These are phyloP conservation scores for Eledona agricola DNA, from an alignment of 2,888 invertebrate genomes.

Conservation along the genomic window DNA sequence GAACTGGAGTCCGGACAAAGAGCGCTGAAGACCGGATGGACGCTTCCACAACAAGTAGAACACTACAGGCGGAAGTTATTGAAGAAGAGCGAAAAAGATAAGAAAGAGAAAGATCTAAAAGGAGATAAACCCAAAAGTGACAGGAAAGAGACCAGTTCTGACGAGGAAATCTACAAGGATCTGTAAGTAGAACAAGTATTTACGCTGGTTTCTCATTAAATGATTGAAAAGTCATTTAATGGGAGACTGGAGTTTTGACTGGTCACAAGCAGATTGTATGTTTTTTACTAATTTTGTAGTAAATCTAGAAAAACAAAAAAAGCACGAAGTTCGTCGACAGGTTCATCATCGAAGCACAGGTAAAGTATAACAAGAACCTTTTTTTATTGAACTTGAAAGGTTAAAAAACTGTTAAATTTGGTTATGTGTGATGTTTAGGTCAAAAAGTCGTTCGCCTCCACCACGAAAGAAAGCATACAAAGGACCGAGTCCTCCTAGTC, in stretches of 20 bases:
- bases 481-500: slow-evolving; percentile 59
- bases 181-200: slow-evolving; percentile 58
- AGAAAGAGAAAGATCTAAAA: slow-evolving; percentile 57
- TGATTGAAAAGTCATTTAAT: slow-evolving; percentile 9
- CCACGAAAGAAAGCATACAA: slow-evolving; percentile 57
- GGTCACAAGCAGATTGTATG: slow-evolving; percentile 1
- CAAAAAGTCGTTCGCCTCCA: slow-evolving; percentile 61
- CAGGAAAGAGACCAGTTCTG: slow-evolving; percentile 52
- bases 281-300: slow-evolving; percentile 52
- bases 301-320: slow-evolving; percentile 62
- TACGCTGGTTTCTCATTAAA: slow-evolving; percentile 11
- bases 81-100: slow-evolving; percentile 69
- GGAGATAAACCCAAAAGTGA: slow-evolving; percentile 58
- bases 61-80: slow-evolving; percentile 90
- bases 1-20: slow-evolving; percentile 89
- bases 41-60: slow-evolving; percentile 84
- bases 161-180: slow-evolving; percentile 60
- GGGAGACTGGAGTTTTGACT: slow-evolving; percentile 1
- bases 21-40: slow-evolving; percentile 76
- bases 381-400: slow-evolving; percentile 16
- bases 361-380: no score
- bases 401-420: background rate
- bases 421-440: slow-evolving; percentile 52
- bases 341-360: slow-evolving; percentile 61
- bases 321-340: slow-evolving; percentile 61